Evolutionary conservation across 2,797 vertebrate species (phyloP).

Genomic region (Poeciliopsis paucimaculata): DNA sequence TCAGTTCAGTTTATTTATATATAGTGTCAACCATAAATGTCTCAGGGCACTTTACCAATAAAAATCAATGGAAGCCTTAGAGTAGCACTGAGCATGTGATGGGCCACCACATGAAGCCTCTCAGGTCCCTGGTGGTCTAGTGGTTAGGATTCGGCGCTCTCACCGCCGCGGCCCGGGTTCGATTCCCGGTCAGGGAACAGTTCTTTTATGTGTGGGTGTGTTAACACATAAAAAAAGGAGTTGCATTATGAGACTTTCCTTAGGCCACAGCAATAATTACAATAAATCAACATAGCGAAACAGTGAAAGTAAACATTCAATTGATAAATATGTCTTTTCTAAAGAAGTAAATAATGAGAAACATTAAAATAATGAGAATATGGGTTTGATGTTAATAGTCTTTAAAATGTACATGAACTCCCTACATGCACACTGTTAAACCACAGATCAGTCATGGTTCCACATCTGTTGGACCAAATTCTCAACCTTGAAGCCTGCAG

Average conservation of each 20-base stretch:
- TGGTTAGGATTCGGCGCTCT: conserved; percentile 81
- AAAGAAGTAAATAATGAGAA: background rate
- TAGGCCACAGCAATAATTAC: background rate
- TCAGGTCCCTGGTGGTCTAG: conserved; percentile 71
- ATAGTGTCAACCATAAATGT: background rate
- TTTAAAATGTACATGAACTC: background rate
- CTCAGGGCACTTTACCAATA: background rate
- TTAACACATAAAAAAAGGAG: background rate
- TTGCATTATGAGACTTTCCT: background rate
- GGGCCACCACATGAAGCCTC: background rate
- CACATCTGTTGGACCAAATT: background rate
- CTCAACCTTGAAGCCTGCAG: background rate
- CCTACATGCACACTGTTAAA: background rate
- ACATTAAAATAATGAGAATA: background rate
- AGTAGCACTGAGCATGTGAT: too few relatives aligned
- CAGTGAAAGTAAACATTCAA: background rate
- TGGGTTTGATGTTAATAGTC: background rate
- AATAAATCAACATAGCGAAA: background rate
- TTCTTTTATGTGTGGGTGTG: background rate
- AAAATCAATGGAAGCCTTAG: background rate
- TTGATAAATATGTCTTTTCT: background rate
- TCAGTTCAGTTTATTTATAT: background rate
- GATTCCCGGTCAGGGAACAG: background rate
- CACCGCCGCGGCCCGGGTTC: conserved; percentile 76
- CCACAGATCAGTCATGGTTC: background rate